These are phyloP conservation scores for Genyomyrus donnyi DNA, from an alignment of 2,113 vertebrate species.

Conservation along the genomic window DNA sequence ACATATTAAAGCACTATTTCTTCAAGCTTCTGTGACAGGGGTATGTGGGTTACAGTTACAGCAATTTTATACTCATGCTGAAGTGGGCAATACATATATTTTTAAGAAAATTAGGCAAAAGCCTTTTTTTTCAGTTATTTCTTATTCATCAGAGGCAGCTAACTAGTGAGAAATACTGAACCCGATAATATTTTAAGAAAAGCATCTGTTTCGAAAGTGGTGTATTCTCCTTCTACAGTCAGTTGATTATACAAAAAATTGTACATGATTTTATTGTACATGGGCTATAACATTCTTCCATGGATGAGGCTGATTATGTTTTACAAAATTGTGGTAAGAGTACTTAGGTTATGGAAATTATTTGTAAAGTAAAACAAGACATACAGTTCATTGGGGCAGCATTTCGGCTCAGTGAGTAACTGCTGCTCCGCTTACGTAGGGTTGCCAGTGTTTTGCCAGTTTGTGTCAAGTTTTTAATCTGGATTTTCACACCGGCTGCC, in stretches of 20 bases:
- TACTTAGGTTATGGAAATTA: neutral
- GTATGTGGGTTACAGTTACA: neutral
- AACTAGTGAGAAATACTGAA: neutral
- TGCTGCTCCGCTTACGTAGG: neutral
- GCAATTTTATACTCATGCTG: neutral
- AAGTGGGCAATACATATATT: neutral
- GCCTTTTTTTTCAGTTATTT: neutral
- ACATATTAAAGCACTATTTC: neutral
- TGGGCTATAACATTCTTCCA: neutral
- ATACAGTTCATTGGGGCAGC: neutral
- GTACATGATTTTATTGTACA: neutral
- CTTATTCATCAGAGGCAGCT: neutral
- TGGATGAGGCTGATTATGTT: neutral
- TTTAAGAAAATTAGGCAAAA: neutral
- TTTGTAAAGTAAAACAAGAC: neutral
- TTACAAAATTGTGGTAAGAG: neutral
- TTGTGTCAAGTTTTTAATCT: neutral
- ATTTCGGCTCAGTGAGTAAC: neutral
- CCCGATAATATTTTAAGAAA: neutral
- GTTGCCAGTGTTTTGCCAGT: neutral
- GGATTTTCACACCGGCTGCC: neutral
- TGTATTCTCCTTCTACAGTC: neutral
- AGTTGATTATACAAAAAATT: neutral
- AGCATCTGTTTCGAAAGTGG: neutral
- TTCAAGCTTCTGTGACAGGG: neutral